phyloP scores from a whole-genome alignment of 2,113 vertebrate species.

The Sula dactylatra region DNA sequence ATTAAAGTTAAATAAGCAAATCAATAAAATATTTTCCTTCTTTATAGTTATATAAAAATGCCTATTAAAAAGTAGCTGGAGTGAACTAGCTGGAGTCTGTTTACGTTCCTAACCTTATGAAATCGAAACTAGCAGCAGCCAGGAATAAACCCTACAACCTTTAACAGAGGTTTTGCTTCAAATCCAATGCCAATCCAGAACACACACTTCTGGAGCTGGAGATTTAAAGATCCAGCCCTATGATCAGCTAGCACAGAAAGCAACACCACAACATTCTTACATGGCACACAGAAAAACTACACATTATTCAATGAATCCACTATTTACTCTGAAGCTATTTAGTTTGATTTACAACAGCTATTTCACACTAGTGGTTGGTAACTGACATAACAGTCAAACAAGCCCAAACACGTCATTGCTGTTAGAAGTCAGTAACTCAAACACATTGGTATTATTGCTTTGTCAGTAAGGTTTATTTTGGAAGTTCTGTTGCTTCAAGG shows the following conservation, averaged over 20 bases:
- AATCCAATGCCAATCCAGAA: not conserved
- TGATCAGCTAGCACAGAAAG: not conserved
- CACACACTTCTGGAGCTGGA: not conserved
- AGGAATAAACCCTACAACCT: not conserved
- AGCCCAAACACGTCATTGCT: not conserved
- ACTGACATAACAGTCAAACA: not conserved
- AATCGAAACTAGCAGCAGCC: not conserved
- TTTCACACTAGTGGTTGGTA: not conserved
- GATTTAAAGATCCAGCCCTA: not conserved
- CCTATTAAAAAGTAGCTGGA: not conserved
- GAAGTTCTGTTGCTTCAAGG: not conserved
- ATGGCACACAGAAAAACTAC: not conserved
- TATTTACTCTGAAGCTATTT: not conserved
- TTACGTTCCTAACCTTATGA: not conserved
- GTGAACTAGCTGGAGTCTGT: not conserved
- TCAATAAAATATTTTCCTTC: not conserved
- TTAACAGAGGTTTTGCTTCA: not conserved
- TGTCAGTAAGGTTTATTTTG: not conserved
- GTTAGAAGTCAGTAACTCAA: slow-evolving; percentile 15
- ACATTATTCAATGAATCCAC: not conserved
- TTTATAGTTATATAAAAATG: not conserved
- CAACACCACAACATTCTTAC: not conserved
- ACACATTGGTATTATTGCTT: not conserved
- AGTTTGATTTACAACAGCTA: not conserved
- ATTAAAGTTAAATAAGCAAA: not conserved